These are phyloP conservation scores for Poecilia wingei DNA, from an alignment of 2,797 vertebrate genomes.

Conservation along the genomic window DNA sequence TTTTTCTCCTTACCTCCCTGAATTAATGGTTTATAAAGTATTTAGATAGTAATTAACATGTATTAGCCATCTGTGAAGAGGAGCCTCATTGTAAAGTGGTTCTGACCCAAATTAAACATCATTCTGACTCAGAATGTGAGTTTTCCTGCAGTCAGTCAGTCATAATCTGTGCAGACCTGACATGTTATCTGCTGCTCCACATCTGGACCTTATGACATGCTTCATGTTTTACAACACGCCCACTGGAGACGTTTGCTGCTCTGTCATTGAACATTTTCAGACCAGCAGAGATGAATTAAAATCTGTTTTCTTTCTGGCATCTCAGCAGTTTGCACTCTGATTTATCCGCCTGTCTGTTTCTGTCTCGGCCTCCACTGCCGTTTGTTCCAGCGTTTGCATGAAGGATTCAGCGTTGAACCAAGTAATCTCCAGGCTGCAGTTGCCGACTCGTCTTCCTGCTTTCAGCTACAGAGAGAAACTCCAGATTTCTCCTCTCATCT, in stretches of 20 bases:
- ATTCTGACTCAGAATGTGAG: neutral
- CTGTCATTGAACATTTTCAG: neutral
- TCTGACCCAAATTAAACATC: neutral
- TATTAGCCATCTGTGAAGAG: too few relatives aligned
- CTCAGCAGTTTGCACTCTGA: neutral
- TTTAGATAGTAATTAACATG: too few relatives aligned
- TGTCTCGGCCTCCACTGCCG: neutral
- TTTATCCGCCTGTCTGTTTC: neutral
- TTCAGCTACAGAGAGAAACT: neutral
- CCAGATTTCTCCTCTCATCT: neutral
- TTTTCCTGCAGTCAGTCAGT: neutral
- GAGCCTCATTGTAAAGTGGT: too few relatives aligned
- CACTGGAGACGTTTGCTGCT: neutral
- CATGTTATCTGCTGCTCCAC: neutral
- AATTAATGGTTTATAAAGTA: too few relatives aligned
- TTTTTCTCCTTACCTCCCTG: too few relatives aligned
- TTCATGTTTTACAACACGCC: neutral
- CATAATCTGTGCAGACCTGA: too few relatives aligned
- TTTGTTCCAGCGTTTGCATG: neutral
- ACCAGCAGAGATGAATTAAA: neutral
- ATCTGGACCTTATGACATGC: neutral
- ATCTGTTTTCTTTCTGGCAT: too few relatives aligned
- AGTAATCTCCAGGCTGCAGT: neutral
- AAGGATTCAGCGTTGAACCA: neutral
- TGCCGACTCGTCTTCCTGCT: constrained; percentile 8